Evolutionary conservation across 2,113 vertebrate species (phyloP), one percentile per base, ranked within the genome.

Genomic region (Carassius auratus): DNA sequence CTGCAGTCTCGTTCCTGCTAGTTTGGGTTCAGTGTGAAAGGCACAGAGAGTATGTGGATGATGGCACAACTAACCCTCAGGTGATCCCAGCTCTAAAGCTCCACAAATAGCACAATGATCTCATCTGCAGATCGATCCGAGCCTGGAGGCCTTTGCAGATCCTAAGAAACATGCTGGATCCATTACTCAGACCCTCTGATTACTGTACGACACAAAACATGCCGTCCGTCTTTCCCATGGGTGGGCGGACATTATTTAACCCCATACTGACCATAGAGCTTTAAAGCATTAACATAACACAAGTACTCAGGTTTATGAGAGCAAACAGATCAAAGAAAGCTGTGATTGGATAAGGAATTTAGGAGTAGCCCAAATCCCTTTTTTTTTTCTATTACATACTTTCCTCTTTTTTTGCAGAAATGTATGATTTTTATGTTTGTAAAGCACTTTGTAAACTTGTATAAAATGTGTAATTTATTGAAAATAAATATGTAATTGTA

Each of bases 161-260:
- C 86, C 52, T 73, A 84, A 42, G 74, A 23, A 84, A 90, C 92
- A 93, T 66, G 87, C 83, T 88, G 87, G 75, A 87, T 90, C 90
- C 87, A 92, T 94, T 92, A 93, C 83, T 80, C 21, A 79, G 74
- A 66, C 75, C 83, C 87, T 86, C n/a, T 61, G 88, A 92, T 92
- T 91, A 90, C 64, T 85, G 50, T 52, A 42, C 76, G 87, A 91
- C 87, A 87, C 84, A 90, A 90, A 94, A 93, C 91, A 91, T 86
- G 87, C 91, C 91, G 86, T 88, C 80, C 88, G 76, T 81, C 76
- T 86, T 78, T 85, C 75, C 57, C 71, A 81, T 87, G 89, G 89
- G 66, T 77, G 76, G 81, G 64, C 84, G 75, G 6, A 1, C n/a
- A 85, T 84, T 42, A 42, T 87, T 87, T 84, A 57, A 33, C 36